These are phyloP conservation scores for Procambarus virginalis DNA, from an alignment of 1,140 invertebrate genomes.

Conservation along the genomic window DNA sequence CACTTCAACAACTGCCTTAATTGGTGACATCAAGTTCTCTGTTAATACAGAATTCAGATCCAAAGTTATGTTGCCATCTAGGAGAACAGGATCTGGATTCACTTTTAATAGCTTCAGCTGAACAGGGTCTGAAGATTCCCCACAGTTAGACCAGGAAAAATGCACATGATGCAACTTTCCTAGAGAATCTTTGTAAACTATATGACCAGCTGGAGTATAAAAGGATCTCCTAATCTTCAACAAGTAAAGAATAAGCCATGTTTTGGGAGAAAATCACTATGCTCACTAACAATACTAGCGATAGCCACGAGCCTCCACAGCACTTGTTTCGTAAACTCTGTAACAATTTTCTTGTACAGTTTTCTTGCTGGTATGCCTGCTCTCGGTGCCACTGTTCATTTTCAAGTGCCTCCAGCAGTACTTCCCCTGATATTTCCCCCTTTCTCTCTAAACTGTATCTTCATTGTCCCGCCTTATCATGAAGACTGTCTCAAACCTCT, in stretches of 20 bases:
- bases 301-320: constrained; percentile 26
- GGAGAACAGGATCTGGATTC: constrained; percentile 14
- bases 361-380: neutral
- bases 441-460: too few species aligned
- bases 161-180: constrained; percentile 40
- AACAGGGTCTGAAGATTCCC: neutral
- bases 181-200: constrained; percentile 11
- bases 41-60: constrained; percentile 10
- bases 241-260: constrained; percentile 20
- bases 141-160: constrained; percentile 49
- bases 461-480: too few species aligned
- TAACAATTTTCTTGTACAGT: neutral
- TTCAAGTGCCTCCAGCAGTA: too few species aligned
- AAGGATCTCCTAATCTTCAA: neutral
- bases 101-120: constrained; percentile 20
- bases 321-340: neutral
- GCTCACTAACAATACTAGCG: constrained; percentile 8
- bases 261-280: constrained; percentile 22
- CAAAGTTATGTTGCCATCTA: constrained; percentile 26
- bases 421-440: too few species aligned
- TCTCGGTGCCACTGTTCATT: too few species aligned
- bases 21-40: too few species aligned
- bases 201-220: constrained; percentile 25
- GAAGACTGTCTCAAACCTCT: too few species aligned
- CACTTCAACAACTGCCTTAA: constrained; percentile 38